Conservation (phyloP, 2,113 vertebrate species). For the Columbina picui region DNA sequence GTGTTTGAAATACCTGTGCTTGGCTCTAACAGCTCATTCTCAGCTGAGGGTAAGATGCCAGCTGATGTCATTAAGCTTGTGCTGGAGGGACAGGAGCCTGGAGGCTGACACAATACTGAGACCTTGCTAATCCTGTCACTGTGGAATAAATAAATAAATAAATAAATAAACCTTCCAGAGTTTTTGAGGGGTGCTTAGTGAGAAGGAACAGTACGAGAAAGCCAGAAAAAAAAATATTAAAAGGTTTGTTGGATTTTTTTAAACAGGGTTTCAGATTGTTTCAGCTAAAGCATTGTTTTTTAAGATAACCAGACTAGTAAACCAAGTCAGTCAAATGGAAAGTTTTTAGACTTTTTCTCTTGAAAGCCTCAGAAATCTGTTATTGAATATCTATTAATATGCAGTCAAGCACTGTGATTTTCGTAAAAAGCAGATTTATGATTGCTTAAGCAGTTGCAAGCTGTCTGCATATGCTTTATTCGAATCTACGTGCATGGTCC, state of each 20-base stretch:
- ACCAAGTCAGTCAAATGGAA: not conserved
- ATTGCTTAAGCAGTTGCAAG: not conserved
- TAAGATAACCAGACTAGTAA: not conserved
- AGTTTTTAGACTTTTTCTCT: not conserved
- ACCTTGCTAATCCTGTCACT: not conserved
- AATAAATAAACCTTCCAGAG: not conserved
- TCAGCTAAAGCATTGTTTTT: not conserved
- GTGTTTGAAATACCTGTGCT: not conserved
- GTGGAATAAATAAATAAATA: not conserved
- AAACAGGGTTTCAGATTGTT: not conserved
- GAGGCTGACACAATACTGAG: not conserved
- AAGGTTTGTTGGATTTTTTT: accelerated
- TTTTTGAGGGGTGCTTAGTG: not conserved
- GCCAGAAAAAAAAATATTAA: not conserved
- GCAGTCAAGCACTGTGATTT: not conserved
- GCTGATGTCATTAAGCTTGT: not conserved
- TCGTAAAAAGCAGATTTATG: not conserved
- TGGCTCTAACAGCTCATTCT: not conserved
- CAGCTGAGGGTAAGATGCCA: not conserved
- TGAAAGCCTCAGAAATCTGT: not conserved
- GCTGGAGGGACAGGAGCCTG: not conserved
- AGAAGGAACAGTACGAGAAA: not conserved
- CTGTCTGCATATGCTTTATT: not conserved
- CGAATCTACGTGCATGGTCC: not conserved
- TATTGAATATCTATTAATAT: not conserved